phyloP scores from a whole-genome alignment of 2,888 invertebrate genomes.

The Synergus japonicus region DNA sequence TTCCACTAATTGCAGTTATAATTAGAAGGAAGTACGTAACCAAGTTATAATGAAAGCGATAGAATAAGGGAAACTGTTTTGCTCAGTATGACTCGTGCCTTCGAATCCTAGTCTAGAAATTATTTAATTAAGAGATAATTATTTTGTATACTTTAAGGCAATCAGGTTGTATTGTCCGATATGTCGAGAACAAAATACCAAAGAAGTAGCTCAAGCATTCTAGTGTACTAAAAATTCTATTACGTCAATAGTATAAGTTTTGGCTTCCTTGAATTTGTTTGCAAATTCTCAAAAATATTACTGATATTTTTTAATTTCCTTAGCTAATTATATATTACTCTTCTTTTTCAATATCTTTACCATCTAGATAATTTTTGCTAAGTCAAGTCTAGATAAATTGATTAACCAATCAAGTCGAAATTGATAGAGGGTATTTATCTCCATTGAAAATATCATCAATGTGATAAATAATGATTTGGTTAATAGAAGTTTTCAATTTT shows the following conservation, averaged over 20 bases:
- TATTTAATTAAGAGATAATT: not conserved
- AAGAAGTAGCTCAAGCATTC: not conserved
- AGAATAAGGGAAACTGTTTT: constrained; percentile 17
- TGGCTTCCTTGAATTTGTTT: not conserved
- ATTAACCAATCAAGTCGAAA: too few relatives aligned
- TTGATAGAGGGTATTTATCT: too few relatives aligned
- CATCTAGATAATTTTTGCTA: too few relatives aligned
- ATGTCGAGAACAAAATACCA: not conserved
- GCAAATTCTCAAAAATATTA: not conserved
- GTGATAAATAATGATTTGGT: not conserved
- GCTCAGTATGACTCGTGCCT: constrained; percentile 34
- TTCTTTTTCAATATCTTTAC: too few relatives aligned
- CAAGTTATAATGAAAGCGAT: not conserved
- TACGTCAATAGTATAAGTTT: not conserved
- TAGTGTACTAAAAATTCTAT: not conserved
- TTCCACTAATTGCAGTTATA: not conserved
- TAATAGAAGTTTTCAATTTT: not conserved
- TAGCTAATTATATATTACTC: not conserved
- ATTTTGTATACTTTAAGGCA: not conserved
- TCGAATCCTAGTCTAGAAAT: constrained; percentile 31
- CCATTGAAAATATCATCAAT: not conserved
- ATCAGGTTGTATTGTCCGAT: not conserved
- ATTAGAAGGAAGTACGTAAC: not conserved
- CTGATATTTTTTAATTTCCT: not conserved
- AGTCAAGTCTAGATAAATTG: too few relatives aligned